Evolutionary conservation across 2,113 vertebrate genomes (phyloP), one percentile per base, ranked within the genome.

Genomic region (Raphicerus campestris): DNA sequence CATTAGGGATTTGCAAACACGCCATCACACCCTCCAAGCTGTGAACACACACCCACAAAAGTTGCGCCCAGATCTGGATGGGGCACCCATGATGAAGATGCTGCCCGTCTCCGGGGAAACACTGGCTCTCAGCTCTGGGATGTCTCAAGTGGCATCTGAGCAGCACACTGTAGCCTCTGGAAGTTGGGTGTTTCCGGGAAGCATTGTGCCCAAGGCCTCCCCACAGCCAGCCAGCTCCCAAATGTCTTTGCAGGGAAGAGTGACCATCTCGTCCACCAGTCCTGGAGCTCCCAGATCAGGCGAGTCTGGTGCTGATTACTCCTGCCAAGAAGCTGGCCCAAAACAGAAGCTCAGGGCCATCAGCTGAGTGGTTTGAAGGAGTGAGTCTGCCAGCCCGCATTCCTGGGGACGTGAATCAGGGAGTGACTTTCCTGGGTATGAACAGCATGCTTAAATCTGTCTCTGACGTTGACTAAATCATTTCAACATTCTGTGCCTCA

Each of bases 1-100:
- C 4, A 0, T 2, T 0, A 10, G 83, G 91, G 91, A 97, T 97
- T 94, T 98, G 95, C 97, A 93, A 98, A 82, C 30, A 7, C 10
- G 32, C 92, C 85, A 60, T 92, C 86, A 87, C 95, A 32, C 70
- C 60, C 86, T 87, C 93, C 1, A 75, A 82, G 81, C 90, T 96
- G 90, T 56, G 95, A 96, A 49, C 2, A 2, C 19, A 77, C 83
- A 96, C 84, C 93, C 88, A 51, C 95, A 89, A 78, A 22, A 35
- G 53, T 39, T 19, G 13, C 32, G 93, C 91, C 0, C 0, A 90
- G 94, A 47, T 51, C 89, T 56, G 89, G 90, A 93, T 49, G 0
- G 9, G 1, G 4, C 61, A 10, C 58, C 82, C 87, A 82, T 30
- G n/a, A 3, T 20, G 7, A 61, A 53, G 75, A 9, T 2, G 2